A percentile compares a stretch with the other conserved stretches of the same genome.
Conservation (phyloP, 2,113 vertebrate species). For the Octodon degus region DNA sequence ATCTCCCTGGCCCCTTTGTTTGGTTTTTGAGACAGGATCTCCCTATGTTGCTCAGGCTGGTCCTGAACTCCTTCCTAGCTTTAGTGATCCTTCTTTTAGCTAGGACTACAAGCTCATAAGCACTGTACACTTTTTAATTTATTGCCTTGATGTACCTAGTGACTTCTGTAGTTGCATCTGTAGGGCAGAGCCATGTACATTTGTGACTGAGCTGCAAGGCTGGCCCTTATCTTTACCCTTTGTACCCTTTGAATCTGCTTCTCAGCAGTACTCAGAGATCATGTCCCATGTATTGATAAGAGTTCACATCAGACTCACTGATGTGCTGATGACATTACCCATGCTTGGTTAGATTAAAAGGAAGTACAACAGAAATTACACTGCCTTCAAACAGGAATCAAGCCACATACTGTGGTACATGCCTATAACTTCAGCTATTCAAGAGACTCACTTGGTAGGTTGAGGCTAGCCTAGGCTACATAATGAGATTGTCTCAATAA, state of each 20-base stretch:
- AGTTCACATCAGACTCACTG: neutral
- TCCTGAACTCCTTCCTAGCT: neutral
- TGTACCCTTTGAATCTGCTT: neutral
- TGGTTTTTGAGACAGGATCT: neutral
- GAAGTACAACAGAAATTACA: neutral
- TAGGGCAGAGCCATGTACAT: neutral
- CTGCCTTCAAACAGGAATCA: neutral
- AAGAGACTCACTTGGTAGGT: neutral
- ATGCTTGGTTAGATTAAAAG: neutral
- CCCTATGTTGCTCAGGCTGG: neutral
- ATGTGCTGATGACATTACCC: neutral
- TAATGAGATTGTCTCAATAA: neutral
- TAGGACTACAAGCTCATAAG: neutral
- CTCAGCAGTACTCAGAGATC: neutral
- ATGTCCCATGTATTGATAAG: neutral
- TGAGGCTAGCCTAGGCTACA: neutral
- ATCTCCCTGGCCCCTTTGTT: neutral
- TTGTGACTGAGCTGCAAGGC: neutral
- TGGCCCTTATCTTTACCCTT: neutral
- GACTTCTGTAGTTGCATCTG: neutral
- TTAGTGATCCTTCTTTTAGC: neutral
- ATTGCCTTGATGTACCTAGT: neutral
- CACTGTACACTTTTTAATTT: neutral
- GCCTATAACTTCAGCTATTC: neutral
- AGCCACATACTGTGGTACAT: neutral